Base-by-base conservation (phyloP, 2,797 vertebrate genomes). In the Rhynchonycteris naso region DNA sequence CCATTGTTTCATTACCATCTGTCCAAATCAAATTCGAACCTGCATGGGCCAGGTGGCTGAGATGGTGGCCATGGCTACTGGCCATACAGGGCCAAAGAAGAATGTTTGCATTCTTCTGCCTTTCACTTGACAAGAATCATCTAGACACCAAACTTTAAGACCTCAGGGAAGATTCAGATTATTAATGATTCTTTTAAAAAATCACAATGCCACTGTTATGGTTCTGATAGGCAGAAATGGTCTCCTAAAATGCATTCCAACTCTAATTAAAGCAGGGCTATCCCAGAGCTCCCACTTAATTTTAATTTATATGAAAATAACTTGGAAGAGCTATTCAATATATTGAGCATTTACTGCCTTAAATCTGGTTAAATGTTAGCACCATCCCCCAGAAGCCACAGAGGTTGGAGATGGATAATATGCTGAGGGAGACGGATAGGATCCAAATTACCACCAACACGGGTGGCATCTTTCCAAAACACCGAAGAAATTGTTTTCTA, bases 251-350 rank as follows among this genome's bases (percentile, higher is more conserved):
- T 94, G 78, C 84, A 89, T 95, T 96, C 76, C 93, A 96, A 47
- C 14, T 95, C 76, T 97, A 97, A 97, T 97, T 97, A 97, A 96
- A 96, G 88, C 72, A 90, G 47, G 68, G 33, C 28, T 88, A 75
- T 95, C 97, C 94, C 94, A 93, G 76, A 76, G 95, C 94, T 91
- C 92, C 92, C 68, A 82, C 81, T 96, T 97, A 88, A 92, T 90
- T 96, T 97, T 95, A 96, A 97, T 95, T 97, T 90, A 84, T 80
- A 95, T 95, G 95, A 93, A 93, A 96, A 91, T 94, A 95, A 91
- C 87, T 69, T 69, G 91, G 91, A 94, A 74, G 47, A 89, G 79
- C 66, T 79, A 56, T 35, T 59, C 14, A 11, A 63, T 78, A 83
- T 56, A 91, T 52, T 26, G 56, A 91, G 82, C 63, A 61, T 43